Percentiles rank a stretch among this genome's conserved stretches.
These are phyloP conservation scores for Diadegma fenestrale DNA, from an alignment of 2,888 invertebrate species.

Conservation along the genomic window DNA sequence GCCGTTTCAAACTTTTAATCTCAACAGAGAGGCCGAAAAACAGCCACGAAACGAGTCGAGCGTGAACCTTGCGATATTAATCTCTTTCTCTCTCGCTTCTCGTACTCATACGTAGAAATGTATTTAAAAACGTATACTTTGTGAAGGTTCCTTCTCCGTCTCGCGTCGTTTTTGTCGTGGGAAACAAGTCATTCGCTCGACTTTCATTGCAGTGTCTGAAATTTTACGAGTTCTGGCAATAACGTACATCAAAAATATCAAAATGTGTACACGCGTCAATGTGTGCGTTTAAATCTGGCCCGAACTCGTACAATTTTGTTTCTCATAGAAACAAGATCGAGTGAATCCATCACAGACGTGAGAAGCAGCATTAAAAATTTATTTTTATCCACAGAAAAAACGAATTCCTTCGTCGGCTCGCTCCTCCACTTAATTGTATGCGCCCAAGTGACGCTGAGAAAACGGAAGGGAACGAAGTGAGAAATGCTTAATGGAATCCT, in stretches of 20 bases:
- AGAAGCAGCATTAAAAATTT: constrained; percentile 36
- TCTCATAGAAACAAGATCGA: constrained; percentile 25
- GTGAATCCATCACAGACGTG: constrained; percentile 34
- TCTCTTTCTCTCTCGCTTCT: constrained; percentile 38
- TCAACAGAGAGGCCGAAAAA: constrained; percentile 58
- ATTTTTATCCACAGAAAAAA: constrained; percentile 24
- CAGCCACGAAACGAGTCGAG: constrained; percentile 57
- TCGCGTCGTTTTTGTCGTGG: constrained; percentile 60
- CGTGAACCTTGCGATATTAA: constrained; percentile 61
- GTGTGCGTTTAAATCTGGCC: not conserved
- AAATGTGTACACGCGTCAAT: constrained; percentile 31
- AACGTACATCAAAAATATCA: constrained; percentile 45
- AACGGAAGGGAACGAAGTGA: constrained; percentile 15
- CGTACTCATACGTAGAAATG: constrained; percentile 34
- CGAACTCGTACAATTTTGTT: constrained; percentile 32
- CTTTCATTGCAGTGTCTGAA: constrained; percentile 58
- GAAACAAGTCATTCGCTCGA: constrained; percentile 66
- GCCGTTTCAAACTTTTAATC: constrained; percentile 67
- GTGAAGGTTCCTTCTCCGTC: constrained; percentile 14
- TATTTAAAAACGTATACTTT: constrained; percentile 19
- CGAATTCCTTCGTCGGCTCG: constrained; percentile 11
- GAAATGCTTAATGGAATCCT: constrained; percentile 7
- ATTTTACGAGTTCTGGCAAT: constrained; percentile 64
- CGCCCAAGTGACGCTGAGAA: constrained; percentile 18
- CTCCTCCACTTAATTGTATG: constrained; percentile 22